phyloP scores from a whole-genome alignment of 2,113 vertebrate genomes.

The Pedionomus torquatus region DNA sequence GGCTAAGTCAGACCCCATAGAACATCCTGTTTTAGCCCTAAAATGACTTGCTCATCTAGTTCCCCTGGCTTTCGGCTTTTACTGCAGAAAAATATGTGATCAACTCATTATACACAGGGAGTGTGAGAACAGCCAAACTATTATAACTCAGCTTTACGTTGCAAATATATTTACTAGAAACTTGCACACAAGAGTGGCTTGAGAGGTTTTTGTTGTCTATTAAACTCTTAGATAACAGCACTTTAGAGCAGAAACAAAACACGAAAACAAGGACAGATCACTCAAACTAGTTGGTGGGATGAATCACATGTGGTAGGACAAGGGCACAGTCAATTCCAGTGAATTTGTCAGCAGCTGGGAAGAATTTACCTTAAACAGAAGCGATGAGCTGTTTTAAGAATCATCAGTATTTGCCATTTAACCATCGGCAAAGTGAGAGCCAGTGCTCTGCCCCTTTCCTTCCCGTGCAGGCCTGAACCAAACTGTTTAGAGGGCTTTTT shows the following conservation, averaged over 20 bases:
- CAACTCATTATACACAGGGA: neutral
- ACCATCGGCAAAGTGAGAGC: accelerated
- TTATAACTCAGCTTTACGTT: neutral
- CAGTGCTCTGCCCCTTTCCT: neutral
- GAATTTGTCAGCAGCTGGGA: neutral
- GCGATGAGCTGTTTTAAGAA: neutral
- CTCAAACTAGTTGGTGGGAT: neutral
- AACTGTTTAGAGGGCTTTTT: neutral
- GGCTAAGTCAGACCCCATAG: neutral
- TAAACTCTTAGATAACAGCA: neutral
- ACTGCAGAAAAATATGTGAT: neutral
- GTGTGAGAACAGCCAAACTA: neutral
- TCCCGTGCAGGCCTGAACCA: neutral
- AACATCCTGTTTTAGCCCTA: neutral
- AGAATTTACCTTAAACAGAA: neutral
- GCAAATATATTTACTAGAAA: neutral
- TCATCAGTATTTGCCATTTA: neutral
- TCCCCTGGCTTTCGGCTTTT: neutral
- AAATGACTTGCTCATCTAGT: neutral
- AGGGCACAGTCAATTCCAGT: neutral
- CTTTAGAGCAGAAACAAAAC: neutral
- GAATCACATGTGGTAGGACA: neutral
- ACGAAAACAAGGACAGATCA: neutral
- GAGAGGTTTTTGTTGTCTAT: neutral
- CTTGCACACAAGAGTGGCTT: neutral